Evolutionary conservation across 2,797 vertebrate species (phyloP).

Genomic region (Cyprinella venusta): DNA sequence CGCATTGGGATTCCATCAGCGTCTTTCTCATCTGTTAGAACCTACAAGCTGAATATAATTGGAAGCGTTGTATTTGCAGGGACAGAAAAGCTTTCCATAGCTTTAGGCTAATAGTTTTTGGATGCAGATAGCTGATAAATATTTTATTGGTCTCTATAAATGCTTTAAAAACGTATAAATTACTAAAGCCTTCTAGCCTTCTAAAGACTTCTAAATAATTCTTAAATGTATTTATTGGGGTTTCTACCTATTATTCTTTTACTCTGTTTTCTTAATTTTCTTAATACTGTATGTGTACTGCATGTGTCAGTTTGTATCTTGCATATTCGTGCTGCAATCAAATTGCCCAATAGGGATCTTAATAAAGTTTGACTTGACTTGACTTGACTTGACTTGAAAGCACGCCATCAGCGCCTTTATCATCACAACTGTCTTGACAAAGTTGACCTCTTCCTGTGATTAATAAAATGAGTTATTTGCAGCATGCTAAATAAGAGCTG

Average conservation of each 20-base stretch:
- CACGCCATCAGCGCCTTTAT: constrained; percentile 17
- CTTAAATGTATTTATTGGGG: no score
- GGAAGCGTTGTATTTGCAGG: constrained; percentile 13
- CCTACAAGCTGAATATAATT: constrained; percentile 17
- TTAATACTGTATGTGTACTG: no score
- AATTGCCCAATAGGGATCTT: no score
- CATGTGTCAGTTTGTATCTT: no score
- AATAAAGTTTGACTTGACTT: no score
- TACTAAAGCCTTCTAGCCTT: no score
- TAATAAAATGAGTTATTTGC: constrained; percentile 18
- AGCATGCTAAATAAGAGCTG: neutral
- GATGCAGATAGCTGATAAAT: constrained; percentile 29
- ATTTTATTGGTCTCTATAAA: constrained; percentile 23
- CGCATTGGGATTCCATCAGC: neutral
- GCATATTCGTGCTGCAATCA: no score
- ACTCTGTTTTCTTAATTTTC: no score
- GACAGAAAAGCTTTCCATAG: constrained; percentile 1
- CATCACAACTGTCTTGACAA: neutral
- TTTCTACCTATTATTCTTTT: no score
- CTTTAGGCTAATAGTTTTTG: constrained; percentile 25
- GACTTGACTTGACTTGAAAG: no score
- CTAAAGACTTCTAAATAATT: no score
- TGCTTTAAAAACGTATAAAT: constrained; percentile 2
- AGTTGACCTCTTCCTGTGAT: constrained; percentile 13
- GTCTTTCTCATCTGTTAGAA: constrained; percentile 7